phyloP scores from a whole-genome alignment of 2,888 invertebrate species.

The Oeneis ivallda region DNA sequence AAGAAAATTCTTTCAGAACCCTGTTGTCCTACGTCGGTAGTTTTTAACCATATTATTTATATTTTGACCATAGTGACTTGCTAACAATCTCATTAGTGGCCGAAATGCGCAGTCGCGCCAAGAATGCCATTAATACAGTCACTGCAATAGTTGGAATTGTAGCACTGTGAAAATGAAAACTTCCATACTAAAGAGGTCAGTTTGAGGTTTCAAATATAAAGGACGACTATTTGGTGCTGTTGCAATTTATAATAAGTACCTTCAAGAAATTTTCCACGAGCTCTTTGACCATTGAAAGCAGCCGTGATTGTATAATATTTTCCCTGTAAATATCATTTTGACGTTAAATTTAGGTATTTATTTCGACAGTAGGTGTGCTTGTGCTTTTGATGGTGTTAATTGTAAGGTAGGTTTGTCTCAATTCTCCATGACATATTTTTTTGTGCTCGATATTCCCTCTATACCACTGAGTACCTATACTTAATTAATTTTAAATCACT shows the following conservation, averaged over 20 bases:
- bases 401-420: slow-evolving; percentile 45
- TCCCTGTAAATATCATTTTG: slow-evolving; percentile 61
- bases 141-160: no score
- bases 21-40: no score
- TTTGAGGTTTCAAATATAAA: background rate
- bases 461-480: no score
- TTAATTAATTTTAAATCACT: no score
- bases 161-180: no score
- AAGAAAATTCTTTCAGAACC: background rate
- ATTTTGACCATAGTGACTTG: no score
- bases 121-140: no score
- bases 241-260: background rate
- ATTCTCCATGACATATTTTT: slow-evolving; percentile 68
- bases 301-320: slow-evolving; percentile 52
- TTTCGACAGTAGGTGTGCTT: slow-evolving; percentile 68
- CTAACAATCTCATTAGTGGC: no score
- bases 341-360: slow-evolving; percentile 74
- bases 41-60: no score
- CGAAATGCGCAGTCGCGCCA: no score
- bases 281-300: slow-evolving; percentile 46
- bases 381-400: slow-evolving; percentile 66
- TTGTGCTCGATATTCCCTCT: slow-evolving; percentile 18
- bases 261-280: background rate
- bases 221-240: background rate
- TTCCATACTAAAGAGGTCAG: background rate